Evolutionary conservation across 2,113 vertebrate species (phyloP).

Genomic region (Poecilia latipinna): DNA sequence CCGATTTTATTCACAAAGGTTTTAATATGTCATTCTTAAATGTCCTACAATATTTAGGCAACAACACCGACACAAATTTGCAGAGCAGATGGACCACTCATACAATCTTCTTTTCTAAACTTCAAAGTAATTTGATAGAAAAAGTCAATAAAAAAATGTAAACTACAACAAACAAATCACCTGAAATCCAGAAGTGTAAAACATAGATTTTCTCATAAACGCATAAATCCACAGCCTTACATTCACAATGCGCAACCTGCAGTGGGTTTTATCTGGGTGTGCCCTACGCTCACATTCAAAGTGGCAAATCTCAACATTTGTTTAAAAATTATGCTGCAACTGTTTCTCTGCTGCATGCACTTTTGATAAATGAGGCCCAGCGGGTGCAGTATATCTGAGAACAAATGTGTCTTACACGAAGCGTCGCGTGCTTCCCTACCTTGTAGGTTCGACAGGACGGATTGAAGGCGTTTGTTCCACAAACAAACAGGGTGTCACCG

Average conservation of each 20-base stretch:
- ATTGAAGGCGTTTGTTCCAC: slow-evolving; percentile 98
- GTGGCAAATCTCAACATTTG: neutral
- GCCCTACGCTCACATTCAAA: neutral
- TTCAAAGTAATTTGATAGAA: neutral
- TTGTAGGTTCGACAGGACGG: slow-evolving; percentile 95
- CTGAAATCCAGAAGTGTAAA: neutral
- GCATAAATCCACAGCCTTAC: neutral
- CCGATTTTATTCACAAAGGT: neutral
- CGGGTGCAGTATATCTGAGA: neutral
- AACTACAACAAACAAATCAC: neutral
- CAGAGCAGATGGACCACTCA: neutral
- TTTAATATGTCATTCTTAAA: no score
- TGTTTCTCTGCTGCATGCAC: neutral
- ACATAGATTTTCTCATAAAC: neutral
- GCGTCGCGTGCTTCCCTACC: slow-evolving; percentile 74
- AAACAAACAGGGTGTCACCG: slow-evolving; percentile 94
- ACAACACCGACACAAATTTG: neutral
- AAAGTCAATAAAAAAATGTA: neutral
- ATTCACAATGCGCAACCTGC: no score
- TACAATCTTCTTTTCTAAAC: neutral
- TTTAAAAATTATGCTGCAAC: neutral
- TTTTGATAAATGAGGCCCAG: neutral
- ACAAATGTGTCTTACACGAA: neutral
- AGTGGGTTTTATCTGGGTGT: neutral
- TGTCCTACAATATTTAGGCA: no score